Conservation (phyloP, 2,888 invertebrate genomes). For the Papilio gigon region DNA sequence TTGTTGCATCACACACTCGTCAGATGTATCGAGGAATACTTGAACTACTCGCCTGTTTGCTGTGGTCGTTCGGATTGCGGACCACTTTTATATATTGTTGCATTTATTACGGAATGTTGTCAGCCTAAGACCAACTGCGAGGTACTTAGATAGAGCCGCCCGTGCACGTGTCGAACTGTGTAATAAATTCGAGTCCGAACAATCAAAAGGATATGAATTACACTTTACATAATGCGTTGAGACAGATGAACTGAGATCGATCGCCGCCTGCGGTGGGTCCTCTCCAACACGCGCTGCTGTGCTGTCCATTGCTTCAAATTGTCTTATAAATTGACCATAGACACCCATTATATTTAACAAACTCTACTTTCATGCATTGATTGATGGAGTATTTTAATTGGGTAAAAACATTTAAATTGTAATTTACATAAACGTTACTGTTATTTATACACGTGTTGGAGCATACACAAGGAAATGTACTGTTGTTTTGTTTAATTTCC, state of each 20-base stretch:
- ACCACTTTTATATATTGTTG: too few relatives aligned
- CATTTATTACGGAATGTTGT: too few relatives aligned
- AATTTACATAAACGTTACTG: background rate
- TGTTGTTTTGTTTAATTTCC: background rate
- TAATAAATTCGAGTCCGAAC: slow-evolving; percentile 3
- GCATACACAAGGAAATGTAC: background rate
- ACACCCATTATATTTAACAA: slow-evolving; percentile 29
- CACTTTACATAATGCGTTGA: slow-evolving; percentile 29
- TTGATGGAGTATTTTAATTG: slow-evolving; percentile 17
- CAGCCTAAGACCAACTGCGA: background rate
- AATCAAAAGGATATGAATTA: slow-evolving; percentile 35
- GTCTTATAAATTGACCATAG: slow-evolving; percentile 31
- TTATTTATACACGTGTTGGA: background rate
- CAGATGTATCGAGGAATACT: background rate
- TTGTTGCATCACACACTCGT: background rate
- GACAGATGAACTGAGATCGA: slow-evolving; percentile 32
- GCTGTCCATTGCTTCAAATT: slow-evolving; percentile 28
- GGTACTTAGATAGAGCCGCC: background rate
- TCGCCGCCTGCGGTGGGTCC: slow-evolving; percentile 22
- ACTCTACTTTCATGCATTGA: background rate
- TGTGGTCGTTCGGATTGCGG: too few relatives aligned
- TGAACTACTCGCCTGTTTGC: background rate
- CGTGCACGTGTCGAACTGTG: background rate
- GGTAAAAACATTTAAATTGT: background rate
- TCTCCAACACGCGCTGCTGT: background rate